phyloP scores from a whole-genome alignment of 1,140 invertebrate genomes.

The Akabosia matsudoensis region DNA sequence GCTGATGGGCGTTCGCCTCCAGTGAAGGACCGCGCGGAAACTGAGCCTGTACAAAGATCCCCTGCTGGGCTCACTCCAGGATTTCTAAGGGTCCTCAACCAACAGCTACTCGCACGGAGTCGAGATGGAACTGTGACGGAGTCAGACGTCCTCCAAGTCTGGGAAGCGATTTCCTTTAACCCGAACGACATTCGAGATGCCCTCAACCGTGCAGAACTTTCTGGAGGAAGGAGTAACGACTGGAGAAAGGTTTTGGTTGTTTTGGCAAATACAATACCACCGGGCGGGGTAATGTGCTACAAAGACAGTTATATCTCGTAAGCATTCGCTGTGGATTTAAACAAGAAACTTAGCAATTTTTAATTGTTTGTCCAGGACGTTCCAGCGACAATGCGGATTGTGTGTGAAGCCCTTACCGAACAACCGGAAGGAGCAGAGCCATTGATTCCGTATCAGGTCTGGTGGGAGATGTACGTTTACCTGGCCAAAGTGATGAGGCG shows the following conservation, averaged over 20 bases:
- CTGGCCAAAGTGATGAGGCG: background rate
- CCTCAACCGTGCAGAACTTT: background rate
- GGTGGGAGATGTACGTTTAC: background rate
- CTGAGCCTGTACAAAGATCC: background rate
- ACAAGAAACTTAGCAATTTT: background rate
- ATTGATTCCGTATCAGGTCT: background rate
- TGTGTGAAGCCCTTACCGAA: conserved; percentile 1
- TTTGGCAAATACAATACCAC: conserved; percentile 4
- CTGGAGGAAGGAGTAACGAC: background rate
- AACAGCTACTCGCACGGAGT: too few relatives aligned
- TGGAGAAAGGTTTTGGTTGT: background rate
- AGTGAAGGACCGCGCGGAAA: background rate
- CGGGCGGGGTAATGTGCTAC: background rate
- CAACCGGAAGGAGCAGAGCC: conserved; percentile 18
- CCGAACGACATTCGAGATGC: background rate
- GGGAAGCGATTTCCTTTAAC: background rate
- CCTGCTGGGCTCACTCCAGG: background rate
- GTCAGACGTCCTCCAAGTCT: background rate
- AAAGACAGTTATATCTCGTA: background rate
- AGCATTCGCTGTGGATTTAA: background rate
- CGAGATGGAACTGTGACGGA: background rate
- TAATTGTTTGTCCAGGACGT: background rate
- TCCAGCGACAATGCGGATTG: background rate
- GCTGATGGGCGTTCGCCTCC: background rate
- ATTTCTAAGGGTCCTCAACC: conserved; percentile 8